Conservation (phyloP, 1,140 invertebrate genomes). For the Mya arenaria region DNA sequence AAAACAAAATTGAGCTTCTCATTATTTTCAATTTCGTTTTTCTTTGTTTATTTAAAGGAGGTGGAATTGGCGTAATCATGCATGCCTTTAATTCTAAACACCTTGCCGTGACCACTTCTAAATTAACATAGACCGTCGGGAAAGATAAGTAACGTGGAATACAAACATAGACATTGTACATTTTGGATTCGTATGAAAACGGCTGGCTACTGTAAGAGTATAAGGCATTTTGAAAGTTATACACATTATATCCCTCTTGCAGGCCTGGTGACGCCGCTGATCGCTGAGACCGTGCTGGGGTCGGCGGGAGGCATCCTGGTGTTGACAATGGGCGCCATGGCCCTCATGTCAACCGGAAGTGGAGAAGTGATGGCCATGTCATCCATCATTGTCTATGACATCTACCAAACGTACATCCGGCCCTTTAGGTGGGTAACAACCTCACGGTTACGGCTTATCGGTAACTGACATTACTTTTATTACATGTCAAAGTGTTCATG, state of each 20-base stretch:
- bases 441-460: too few species aligned
- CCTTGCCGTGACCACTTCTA: too few species aligned
- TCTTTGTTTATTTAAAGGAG: too few species aligned
- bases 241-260: constrained; percentile 33
- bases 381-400: constrained; percentile 82
- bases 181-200: background rate
- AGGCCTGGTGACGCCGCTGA: constrained; percentile 79
- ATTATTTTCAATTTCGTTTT: too few species aligned
- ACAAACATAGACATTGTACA: background rate
- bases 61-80: too few species aligned
- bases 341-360: constrained; percentile 79
- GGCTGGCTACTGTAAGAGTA: background rate
- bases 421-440: constrained; percentile 75
- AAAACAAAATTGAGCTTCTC: too few species aligned
- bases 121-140: too few species aligned
- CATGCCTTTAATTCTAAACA: too few species aligned
- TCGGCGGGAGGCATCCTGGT: constrained; percentile 78
- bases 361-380: constrained; percentile 81
- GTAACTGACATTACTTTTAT: too few species aligned
- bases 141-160: background rate
- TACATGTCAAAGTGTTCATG: too few species aligned
- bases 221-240: too few species aligned
- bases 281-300: constrained; percentile 78
- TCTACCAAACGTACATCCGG: constrained; percentile 80
- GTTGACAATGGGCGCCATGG: constrained; percentile 80